Percentiles rank a stretch among this genome's conserved stretches.
Evolutionary conservation across 2,888 invertebrate genomes (phyloP).

Genomic region (Tinea semifulvella): DNA sequence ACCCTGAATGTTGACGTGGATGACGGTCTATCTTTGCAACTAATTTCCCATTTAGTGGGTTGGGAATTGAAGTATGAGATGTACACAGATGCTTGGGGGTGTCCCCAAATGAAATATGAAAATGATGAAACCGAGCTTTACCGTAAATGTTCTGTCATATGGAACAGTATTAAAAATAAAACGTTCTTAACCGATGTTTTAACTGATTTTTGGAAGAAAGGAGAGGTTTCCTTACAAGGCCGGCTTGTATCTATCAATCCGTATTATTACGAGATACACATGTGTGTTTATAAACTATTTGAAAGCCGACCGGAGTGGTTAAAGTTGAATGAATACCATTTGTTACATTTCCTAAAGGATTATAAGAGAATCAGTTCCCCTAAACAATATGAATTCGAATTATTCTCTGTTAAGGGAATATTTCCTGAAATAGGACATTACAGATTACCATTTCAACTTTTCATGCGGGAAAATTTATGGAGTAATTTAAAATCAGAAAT

Average conservation of each 20-base stretch:
- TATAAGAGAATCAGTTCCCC: slow-evolving; percentile 50
- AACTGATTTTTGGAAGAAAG: slow-evolving; percentile 57
- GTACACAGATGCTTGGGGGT: slow-evolving; percentile 36
- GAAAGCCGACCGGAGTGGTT: slow-evolving; percentile 35
- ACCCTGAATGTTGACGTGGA: slow-evolving; percentile 43
- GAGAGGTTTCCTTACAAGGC: slow-evolving; percentile 54
- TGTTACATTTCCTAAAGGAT: slow-evolving; percentile 51
- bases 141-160: slow-evolving; percentile 40
- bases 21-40: slow-evolving; percentile 49
- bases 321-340: slow-evolving; percentile 47
- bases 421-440: slow-evolving; percentile 61
- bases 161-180: slow-evolving; percentile 51
- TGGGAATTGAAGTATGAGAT: slow-evolving; percentile 54
- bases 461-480: slow-evolving; percentile 61
- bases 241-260: slow-evolving; percentile 51
- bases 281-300: slow-evolving; percentile 49
- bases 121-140: slow-evolving; percentile 35
- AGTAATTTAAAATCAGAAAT: slow-evolving; percentile 60
- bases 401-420: slow-evolving; percentile 57
- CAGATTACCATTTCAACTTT: slow-evolving; percentile 55
- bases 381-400: slow-evolving; percentile 58
- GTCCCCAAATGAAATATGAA: slow-evolving; percentile 34
- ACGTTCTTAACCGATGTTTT: slow-evolving; percentile 47
- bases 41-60: slow-evolving; percentile 44
- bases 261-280: slow-evolving; percentile 56